These are phyloP conservation scores for Rhagonycha fulva DNA, from an alignment of 2,888 invertebrate species.

Conservation along the genomic window DNA sequence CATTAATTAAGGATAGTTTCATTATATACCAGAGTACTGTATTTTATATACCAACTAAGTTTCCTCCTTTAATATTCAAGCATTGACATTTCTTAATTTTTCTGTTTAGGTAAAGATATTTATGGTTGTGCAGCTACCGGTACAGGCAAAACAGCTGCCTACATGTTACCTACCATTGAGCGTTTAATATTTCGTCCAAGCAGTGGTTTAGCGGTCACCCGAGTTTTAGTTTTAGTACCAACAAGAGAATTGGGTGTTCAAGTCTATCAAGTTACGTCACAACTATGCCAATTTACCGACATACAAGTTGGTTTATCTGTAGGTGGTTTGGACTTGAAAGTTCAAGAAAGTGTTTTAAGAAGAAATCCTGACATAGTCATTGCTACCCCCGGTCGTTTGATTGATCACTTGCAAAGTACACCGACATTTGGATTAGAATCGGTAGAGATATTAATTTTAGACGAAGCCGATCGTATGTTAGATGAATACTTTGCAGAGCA, in stretches of 20 bases:
- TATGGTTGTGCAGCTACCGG: conserved; percentile 99
- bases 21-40: too few relatives aligned
- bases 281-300: conserved; percentile 84
- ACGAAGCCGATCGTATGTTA: conserved; percentile 88
- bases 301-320: conserved; percentile 84
- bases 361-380: conserved; percentile 93
- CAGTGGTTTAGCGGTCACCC: conserved; percentile 68
- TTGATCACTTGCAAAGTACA: conserved; percentile 95
- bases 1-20: too few relatives aligned
- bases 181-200: conserved; percentile 85
- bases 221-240: conserved; percentile 93
- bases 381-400: conserved; percentile 96
- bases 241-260: conserved; percentile 98
- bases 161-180: conserved; percentile 96
- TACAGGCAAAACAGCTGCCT: conserved; percentile 97
- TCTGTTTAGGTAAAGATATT: conserved; percentile 82
- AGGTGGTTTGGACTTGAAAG: conserved; percentile 84
- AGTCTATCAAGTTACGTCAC: conserved; percentile 92
- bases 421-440: conserved; percentile 88
- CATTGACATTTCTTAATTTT: neutral
- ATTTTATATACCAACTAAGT: conserved; percentile 36
- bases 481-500: conserved; percentile 99
- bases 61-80: neutral
- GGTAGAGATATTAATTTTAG: conserved; percentile 85
- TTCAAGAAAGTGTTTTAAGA: conserved; percentile 75